phyloP scores from a whole-genome alignment of 1,140 invertebrate species.

The Diabrotica undecimpunctata region DNA sequence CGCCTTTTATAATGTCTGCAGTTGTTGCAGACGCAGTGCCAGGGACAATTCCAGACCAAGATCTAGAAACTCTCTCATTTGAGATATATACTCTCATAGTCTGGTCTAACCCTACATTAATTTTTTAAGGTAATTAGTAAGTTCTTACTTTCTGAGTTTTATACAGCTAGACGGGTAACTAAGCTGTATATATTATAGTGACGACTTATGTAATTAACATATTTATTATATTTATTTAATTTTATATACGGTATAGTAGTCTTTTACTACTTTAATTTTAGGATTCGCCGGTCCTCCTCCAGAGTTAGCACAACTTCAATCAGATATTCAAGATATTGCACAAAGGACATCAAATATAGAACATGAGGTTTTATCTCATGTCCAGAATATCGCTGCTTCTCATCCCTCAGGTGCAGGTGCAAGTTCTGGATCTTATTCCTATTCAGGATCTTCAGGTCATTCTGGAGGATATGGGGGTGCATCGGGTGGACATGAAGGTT shows the following conservation, averaged over 20 bases:
- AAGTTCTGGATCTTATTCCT: constrained; percentile 9
- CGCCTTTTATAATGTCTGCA: no score
- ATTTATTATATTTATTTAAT: background rate
- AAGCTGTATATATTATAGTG: no score
- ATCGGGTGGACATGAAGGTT: constrained; percentile 7
- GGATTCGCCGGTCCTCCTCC: background rate
- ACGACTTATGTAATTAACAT: background rate
- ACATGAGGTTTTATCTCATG: background rate
- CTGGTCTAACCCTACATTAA: no score
- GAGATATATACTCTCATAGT: no score
- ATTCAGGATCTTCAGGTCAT: constrained; percentile 2
- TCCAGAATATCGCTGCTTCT: background rate
- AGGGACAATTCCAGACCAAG: no score
- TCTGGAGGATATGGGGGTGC: background rate
- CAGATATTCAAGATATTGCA: background rate
- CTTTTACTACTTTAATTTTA: background rate
- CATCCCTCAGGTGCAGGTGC: constrained; percentile 16
- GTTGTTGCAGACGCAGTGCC: no score
- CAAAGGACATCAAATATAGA: background rate
- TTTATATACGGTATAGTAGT: background rate
- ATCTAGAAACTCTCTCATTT: no score
- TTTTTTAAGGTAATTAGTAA: no score
- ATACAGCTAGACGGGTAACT: no score
- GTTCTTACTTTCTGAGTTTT: no score
- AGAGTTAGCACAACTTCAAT: background rate